These are phyloP conservation scores for Sander vitreus DNA, from an alignment of 2,113 vertebrate genomes.

Conservation along the genomic window DNA sequence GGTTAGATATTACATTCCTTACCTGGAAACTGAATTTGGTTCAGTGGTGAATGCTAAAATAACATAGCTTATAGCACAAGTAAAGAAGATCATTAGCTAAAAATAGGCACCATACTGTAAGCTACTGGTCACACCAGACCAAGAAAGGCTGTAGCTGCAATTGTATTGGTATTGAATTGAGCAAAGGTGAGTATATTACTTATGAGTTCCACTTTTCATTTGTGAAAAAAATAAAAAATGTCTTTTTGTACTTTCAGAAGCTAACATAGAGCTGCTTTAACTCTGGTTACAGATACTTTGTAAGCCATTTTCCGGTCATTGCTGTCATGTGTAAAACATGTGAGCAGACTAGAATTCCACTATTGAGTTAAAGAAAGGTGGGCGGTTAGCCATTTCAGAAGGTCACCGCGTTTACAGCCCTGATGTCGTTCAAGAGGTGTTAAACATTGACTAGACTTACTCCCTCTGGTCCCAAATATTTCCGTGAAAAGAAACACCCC, in stretches of 20 bases:
- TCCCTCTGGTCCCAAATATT: conserved; percentile 21
- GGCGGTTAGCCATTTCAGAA: conserved; percentile 26
- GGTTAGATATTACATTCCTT: conserved; percentile 54
- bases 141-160: neutral
- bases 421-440: conserved; percentile 24
- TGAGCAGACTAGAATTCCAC: neutral
- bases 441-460: conserved; percentile 57
- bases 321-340: neutral
- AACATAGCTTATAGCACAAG: neutral
- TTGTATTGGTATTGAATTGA: neutral
- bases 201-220: neutral
- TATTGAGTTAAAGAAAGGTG: neutral
- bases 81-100: neutral
- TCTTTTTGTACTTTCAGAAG: neutral
- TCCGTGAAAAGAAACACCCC: neutral
- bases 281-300: neutral
- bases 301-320: neutral
- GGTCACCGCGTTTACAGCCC: conserved; percentile 14
- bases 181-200: neutral
- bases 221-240: neutral
- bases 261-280: neutral
- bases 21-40: neutral
- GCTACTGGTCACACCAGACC: neutral
- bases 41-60: neutral
- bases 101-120: neutral